These are phyloP conservation scores for Pavo muticus DNA, from an alignment of 2,113 vertebrate species.

Conservation along the genomic window DNA sequence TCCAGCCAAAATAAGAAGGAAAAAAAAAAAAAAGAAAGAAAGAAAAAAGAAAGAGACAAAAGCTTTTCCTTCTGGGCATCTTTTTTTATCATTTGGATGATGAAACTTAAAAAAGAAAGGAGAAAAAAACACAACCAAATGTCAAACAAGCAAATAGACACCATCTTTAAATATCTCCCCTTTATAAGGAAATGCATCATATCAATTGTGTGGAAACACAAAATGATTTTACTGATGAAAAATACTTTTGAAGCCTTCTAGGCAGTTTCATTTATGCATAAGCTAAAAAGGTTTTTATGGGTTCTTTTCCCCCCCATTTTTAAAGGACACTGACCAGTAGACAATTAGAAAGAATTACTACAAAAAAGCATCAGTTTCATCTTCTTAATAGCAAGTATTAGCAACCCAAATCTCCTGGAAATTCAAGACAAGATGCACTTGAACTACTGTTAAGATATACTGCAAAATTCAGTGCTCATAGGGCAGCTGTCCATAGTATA, in stretches of 20 bases:
- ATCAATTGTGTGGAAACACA: neutral
- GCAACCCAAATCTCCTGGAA: neutral
- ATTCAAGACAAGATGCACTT: neutral
- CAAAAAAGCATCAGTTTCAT: neutral
- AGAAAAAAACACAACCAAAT: neutral
- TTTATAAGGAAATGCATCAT: neutral
- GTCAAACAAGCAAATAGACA: neutral
- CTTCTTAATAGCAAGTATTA: neutral
- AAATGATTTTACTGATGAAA: neutral
- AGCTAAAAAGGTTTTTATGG: neutral
- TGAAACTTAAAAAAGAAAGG: neutral
- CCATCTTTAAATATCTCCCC: neutral
- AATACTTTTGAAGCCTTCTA: neutral
- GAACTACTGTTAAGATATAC: neutral
- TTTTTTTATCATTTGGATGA: neutral
- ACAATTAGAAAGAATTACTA: neutral
- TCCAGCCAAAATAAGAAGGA: neutral
- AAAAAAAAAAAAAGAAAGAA: fast-evolving
- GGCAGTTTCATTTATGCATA: neutral
- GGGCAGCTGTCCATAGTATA: neutral
- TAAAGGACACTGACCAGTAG: neutral
- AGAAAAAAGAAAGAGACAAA: neutral
- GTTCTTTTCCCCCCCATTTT: neutral
- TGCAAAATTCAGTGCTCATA: neutral
- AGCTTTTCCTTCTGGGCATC: neutral